Evolutionary conservation across 1,140 invertebrate species (phyloP), one percentile per base, ranked within the genome.

Genomic region (Drosophila cardini): DNA sequence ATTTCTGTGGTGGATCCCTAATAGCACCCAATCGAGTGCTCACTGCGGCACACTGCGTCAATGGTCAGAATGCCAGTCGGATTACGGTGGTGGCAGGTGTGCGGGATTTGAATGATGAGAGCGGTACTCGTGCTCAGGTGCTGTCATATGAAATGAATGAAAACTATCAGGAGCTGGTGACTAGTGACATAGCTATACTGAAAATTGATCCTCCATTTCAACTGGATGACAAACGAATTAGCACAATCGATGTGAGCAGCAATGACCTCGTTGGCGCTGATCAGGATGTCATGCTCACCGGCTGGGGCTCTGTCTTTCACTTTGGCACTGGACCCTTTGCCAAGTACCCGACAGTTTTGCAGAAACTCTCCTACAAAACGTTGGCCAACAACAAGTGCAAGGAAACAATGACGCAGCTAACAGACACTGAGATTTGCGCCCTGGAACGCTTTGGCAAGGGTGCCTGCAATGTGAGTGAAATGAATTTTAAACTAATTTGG

Each of bases 31-130:
- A 92, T 71, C 92, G 92, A 45, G 93, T 93, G 4, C 69, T 94
- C 0, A 94, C 93, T 0, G 93, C 93, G 11, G 93, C 93, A 2
- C 93, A 94, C 64, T 94, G 93, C 68, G 92, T 93, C 50, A 90
- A 91, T 64, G 90, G 90, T 1, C 90, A 91, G 60, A 90, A 91
- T 61, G 81, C 90, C 10, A 79, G 84, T 26, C 36, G 78, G 4
- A 92, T 94, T 15, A 84, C 78, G 2, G 92, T 93, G 2, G 92
- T 94, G 4, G 83, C 92, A 2, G 93, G 93, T 4, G 92, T 93
- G 2, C 56, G 84, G 21, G 87, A 91, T 64, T 65, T 91, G 9
- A 77, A 86, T 5, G 84, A 90, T 9, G 93, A 90, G 36, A 85
- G 76, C 15, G 93, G 93, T 8, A 32, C 40, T 6, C 73, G 91